A percentile compares a stretch with the other conserved stretches of the same genome.
phyloP scores from a whole-genome alignment of 2,888 invertebrate genomes.

The Portevinia maculata region DNA sequence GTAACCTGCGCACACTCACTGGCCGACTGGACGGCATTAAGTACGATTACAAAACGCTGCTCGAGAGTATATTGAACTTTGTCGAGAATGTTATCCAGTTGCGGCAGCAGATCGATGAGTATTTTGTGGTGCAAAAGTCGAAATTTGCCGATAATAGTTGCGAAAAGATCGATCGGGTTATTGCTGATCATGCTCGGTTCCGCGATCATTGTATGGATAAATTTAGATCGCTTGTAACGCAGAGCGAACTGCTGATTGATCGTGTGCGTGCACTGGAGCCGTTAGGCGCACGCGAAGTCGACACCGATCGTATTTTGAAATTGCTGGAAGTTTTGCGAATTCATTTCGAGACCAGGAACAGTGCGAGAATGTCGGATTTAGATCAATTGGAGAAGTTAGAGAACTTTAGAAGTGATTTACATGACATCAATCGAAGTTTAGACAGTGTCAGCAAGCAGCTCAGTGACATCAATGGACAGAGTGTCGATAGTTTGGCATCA shows the following conservation, averaged over 20 bases:
- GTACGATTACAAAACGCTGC: conserved; percentile 88
- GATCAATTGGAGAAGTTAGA: conserved; percentile 88
- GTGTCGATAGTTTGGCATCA: conserved; percentile 88
- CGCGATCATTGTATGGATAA: conserved; percentile 87
- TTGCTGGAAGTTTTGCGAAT: conserved; percentile 85
- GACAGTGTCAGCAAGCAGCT: conserved; percentile 87
- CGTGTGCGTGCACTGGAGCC: conserved; percentile 89
- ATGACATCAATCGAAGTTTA: conserved; percentile 88
- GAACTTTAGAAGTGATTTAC: conserved; percentile 88
- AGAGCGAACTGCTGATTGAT: conserved; percentile 87
- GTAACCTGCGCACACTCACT: conserved; percentile 87
- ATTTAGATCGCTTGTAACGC: conserved; percentile 86
- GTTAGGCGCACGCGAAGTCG: conserved; percentile 86
- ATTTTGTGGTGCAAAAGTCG: conserved; percentile 82
- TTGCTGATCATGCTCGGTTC: conserved; percentile 87
- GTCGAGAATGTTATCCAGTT: conserved; percentile 87
- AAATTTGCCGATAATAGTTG: conserved; percentile 79
- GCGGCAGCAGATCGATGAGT: conserved; percentile 85
- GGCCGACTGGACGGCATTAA: conserved; percentile 87
- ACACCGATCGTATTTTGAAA: conserved; percentile 87
- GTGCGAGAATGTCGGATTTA: conserved; percentile 85
- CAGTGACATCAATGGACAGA: conserved; percentile 86
- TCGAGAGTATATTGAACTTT: conserved; percentile 88
- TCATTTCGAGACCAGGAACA: conserved; percentile 87
- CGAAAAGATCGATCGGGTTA: conserved; percentile 84